Base-by-base conservation (phyloP, 2,888 invertebrate genomes). In the Cabera pusaria region DNA sequence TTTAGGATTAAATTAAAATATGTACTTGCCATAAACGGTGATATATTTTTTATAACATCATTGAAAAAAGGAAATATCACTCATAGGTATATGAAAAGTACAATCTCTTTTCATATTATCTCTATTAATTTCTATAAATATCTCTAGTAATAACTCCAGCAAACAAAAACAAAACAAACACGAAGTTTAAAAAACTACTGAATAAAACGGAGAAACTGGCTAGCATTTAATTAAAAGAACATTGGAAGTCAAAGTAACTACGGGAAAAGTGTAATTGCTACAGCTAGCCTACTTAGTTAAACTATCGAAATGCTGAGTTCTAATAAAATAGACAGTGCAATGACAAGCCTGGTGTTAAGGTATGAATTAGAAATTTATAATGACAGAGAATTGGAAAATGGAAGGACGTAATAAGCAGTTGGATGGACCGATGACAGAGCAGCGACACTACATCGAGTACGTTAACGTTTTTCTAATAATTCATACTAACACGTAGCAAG, bases 361-460 rank as follows among this genome's bases (percentile, higher is more conserved):
- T 56, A 53, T 66, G 63, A 69, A 70, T 66, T 53, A 38, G 54
- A 60, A 50, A 65, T 60, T 57, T 54, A 49, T 44, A 41, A 50
- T 48, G 32, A 48, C 45, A 50, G 43, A 45, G 54, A 35, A 26
- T 3, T 12, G 1, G 8, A 7, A 11, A 7, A 2, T 9, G 8
- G 19, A 19, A 45, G 49, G 49, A 47, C 48, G n/a, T 49, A 46
- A 56, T 58, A 49, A 58, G 53, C 49, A 59, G 47, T 53, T 53
- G 53, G 53, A 51, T 42, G 38, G 6, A 6, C 19, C 52, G 64
- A 64, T 62, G 72, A 67, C 59, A 64, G 57, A 54, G 24, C n/a
- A 25, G 7, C n/a, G n/a, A n/a, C n/a, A n/a, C n/a, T n/a, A 17
- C 2, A 5, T 21, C 16, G 11, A n/a, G 11, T 1, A 7, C 20